Conservation (phyloP, 2,888 invertebrate genomes). For the Lordiphosa fenestrarum region DNA sequence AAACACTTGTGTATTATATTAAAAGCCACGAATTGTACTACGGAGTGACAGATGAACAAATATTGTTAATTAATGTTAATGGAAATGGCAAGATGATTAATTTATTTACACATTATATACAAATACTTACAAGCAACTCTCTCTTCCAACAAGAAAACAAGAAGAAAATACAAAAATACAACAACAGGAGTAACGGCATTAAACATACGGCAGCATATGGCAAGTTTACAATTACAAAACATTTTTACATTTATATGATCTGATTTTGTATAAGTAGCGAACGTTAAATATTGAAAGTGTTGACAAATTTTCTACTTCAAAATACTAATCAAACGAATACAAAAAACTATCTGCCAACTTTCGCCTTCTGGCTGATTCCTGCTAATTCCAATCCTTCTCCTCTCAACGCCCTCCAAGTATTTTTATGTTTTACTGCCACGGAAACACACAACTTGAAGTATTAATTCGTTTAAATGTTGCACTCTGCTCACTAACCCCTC, state of each 20-base stretch:
- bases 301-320: slow-evolving; percentile 16
- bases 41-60: slow-evolving; percentile 35
- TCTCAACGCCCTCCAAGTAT: slow-evolving; percentile 58
- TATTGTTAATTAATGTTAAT: slow-evolving; percentile 62
- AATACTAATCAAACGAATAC: too few relatives aligned
- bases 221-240: slow-evolving; percentile 23
- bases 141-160: slow-evolving; percentile 39
- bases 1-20: slow-evolving; percentile 30
- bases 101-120: slow-evolving; percentile 43
- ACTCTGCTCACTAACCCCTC: slow-evolving; percentile 19
- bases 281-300: slow-evolving; percentile 20
- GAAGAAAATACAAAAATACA: slow-evolving; percentile 27
- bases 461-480: slow-evolving; percentile 32
- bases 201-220: slow-evolving; percentile 36
- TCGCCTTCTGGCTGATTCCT: slow-evolving; percentile 33
- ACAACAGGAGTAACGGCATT: slow-evolving; percentile 28
- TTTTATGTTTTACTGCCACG: slow-evolving; percentile 48
- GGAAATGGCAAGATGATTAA: slow-evolving; percentile 48
- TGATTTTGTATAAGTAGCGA: slow-evolving; percentile 12
- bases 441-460: slow-evolving; percentile 41
- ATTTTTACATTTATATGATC: slow-evolving; percentile 52
- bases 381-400: slow-evolving; percentile 18
- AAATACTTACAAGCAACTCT: slow-evolving; percentile 30
- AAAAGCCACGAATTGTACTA: slow-evolving; percentile 53
- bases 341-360: not conserved